Evolutionary conservation across 2,113 vertebrate species (phyloP), one percentile per base, ranked within the genome.

Genomic region (Isurus oxyrinchus): DNA sequence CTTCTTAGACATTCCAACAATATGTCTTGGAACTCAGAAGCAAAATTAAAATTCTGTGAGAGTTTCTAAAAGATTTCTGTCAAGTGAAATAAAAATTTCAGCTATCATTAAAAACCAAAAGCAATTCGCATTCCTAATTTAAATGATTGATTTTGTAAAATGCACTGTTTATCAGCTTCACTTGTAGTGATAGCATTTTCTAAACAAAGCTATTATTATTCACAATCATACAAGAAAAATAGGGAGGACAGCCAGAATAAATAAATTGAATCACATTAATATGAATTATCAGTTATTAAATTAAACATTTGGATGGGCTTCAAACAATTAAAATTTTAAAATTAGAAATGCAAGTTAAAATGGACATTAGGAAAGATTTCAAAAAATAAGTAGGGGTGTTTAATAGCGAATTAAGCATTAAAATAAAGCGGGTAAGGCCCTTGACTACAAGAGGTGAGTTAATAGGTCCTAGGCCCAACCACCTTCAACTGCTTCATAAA

Each of bases 1-100:
- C 57, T 94, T 94, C 90, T 94, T 94, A 94, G 90, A 63, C 35
- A 94, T 63, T 63, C 90, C 90, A 40, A 63, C 90, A 94, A 63
- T 63, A 94, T 94, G 90, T 66, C 90, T 44, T 16, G 59, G 90
- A 94, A 94, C n/a, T 94, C 59, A 94, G 59, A 66, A 19, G 35
- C n/a, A 63, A 40, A 61, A 94, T 94, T 63, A 94, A 63, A 61
- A 63, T 93, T 63, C 90, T 40, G 13, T 61, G 90, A 93, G 59
- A 63, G 14, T 93, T 94, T 94, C 90, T 21, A 94, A 61, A 63
- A 5, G 59, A 94, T 63, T 94, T 94, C 59, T 23, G 8, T 11
- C 21, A 61, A 66, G 1, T 23, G 59, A 10, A 63, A 23, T 19
- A 40, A 61, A 61, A n/a, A 63, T 21, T 19, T n/a, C n/a, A 40